Evolutionary conservation across 2,888 invertebrate genomes (phyloP).

Genomic region (Allacma fusca): DNA sequence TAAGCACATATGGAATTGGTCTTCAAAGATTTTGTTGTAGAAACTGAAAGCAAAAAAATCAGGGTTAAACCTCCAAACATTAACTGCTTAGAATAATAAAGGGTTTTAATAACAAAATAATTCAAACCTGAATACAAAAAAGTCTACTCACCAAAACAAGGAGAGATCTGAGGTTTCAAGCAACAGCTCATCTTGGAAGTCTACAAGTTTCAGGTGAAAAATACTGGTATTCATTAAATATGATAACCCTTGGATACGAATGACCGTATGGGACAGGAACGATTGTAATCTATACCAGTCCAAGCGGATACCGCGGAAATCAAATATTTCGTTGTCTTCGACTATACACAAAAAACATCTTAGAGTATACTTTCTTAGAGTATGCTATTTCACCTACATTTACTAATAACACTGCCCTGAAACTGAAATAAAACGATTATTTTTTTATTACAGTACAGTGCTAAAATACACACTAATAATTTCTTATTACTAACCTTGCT

Average conservation of each 20-base stretch:
- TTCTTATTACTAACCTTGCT: constrained; percentile 71
- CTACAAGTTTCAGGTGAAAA: constrained; percentile 98
- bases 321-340: constrained; percentile 93
- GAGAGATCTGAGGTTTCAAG: constrained; percentile 97
- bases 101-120: no score
- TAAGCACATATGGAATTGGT: constrained; percentile 97
- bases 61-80: no score
- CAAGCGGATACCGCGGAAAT: constrained; percentile 91
- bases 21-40: constrained; percentile 95
- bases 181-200: constrained; percentile 94
- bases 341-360: no score
- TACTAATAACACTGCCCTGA: no score
- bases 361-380: no score
- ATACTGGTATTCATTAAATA: constrained; percentile 92
- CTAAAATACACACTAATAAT: no score
- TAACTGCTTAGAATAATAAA: no score
- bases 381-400: no score
- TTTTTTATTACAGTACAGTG: no score
- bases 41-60: constrained; percentile 69
- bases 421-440: no score
- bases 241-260: constrained; percentile 73
- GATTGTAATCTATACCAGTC: constrained; percentile 99
- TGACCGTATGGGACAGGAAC: constrained; percentile 79
- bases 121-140: no score
- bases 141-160: constrained; percentile 87